Evolutionary conservation across 2,888 invertebrate genomes (phyloP).

Genomic region (Drosophila mercatorum): DNA sequence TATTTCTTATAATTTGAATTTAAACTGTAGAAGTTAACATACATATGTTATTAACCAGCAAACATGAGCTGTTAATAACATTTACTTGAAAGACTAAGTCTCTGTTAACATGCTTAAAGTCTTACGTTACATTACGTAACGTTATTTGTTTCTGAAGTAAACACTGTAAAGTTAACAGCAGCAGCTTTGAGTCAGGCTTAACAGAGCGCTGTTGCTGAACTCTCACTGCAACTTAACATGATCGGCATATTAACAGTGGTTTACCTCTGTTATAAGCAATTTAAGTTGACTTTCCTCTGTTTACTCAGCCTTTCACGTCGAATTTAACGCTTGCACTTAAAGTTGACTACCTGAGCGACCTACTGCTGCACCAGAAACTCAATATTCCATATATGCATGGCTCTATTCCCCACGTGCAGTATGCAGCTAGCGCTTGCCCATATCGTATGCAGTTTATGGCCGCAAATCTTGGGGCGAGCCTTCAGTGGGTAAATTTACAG

Average conservation of each 20-base stretch:
- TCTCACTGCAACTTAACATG: background rate
- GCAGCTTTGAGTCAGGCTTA: background rate
- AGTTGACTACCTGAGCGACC: background rate
- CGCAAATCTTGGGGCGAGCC: constrained; percentile 26
- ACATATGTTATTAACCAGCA: background rate
- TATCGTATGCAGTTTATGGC: constrained; percentile 15
- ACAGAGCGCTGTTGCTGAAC: background rate
- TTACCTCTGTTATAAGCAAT: background rate
- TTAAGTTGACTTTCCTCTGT: background rate
- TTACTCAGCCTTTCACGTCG: background rate
- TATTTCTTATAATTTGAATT: background rate
- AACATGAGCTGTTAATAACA: background rate
- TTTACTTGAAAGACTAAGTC: background rate
- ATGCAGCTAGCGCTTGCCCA: background rate
- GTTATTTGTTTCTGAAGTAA: background rate
- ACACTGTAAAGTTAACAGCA: background rate
- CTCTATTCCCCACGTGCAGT: constrained; percentile 5
- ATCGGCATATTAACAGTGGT: background rate
- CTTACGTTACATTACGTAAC: background rate
- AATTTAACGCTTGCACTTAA: background rate
- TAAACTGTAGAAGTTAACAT: background rate
- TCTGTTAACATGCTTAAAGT: background rate
- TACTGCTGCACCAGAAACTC: background rate
- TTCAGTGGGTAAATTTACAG: constrained; percentile 43
- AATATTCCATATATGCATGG: constrained; percentile 1